Conservation (phyloP, 2,797 vertebrate species). For the Poecile montanus region DNA sequence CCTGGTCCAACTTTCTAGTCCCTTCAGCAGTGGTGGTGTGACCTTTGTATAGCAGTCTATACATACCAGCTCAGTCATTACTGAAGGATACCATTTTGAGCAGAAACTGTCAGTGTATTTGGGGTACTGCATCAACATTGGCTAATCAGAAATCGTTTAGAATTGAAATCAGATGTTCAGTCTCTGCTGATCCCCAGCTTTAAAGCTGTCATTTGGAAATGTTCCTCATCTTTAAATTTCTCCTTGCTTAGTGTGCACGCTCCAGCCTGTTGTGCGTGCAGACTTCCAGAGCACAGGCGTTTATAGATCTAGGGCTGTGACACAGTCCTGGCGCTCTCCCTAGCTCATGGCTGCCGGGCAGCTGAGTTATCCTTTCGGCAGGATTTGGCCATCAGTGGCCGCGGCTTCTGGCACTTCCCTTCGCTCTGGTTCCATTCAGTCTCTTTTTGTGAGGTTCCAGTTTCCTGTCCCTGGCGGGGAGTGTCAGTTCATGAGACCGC, state of each 20-base stretch:
- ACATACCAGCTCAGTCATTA: neutral
- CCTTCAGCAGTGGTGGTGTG: neutral
- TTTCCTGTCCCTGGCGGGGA: constrained; percentile 50
- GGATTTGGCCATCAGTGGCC: neutral
- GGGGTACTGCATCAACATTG: neutral
- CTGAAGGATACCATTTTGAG: neutral
- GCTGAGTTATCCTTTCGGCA: neutral
- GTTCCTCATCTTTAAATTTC: neutral
- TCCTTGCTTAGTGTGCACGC: rapidly evolving
- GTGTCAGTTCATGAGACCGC: neutral
- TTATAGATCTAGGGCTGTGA: neutral
- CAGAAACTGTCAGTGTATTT: neutral
- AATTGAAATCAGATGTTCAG: constrained; percentile 30
- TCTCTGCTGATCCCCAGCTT: neutral
- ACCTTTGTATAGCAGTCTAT: constrained; percentile 12
- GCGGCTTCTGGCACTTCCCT: constrained; percentile 16
- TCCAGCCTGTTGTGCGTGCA: neutral
- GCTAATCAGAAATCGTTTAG: neutral
- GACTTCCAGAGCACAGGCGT: neutral
- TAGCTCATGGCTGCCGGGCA: neutral
- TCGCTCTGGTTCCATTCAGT: constrained; percentile 18
- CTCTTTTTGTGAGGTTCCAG: constrained; percentile 12
- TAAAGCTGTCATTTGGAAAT: neutral
- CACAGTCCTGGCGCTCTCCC: neutral
- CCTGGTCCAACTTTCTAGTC: neutral